Percentiles rank a stretch among this genome's conserved stretches.
Evolutionary conservation across 2,888 invertebrate genomes (phyloP).

Genomic region (Xestia sexstrigata): DNA sequence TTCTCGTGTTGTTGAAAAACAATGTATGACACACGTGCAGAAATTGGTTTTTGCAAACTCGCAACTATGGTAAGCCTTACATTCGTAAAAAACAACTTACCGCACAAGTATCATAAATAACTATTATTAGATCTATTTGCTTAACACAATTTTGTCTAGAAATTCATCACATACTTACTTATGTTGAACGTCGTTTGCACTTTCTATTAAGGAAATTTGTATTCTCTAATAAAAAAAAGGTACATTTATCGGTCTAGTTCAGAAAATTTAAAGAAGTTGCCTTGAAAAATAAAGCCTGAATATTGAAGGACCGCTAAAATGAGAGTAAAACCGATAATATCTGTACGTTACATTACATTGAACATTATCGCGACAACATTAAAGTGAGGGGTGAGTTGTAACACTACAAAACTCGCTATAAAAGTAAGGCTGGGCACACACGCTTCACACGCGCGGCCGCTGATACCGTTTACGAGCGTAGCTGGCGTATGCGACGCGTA

Average conservation of each 20-base stretch:
- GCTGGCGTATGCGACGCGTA: slow-evolving; percentile 25
- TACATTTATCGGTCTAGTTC: background rate
- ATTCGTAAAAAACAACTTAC: no score
- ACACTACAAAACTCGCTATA: slow-evolving; percentile 61
- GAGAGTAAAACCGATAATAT: slow-evolving; percentile 22
- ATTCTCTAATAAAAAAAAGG: background rate
- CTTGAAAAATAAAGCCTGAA: background rate
- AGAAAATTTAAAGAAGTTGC: background rate
- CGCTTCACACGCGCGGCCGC: slow-evolving; percentile 35
- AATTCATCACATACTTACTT: background rate
- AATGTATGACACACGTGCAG: no score
- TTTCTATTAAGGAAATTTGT: background rate
- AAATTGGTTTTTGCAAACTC: no score
- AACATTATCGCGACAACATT: slow-evolving; percentile 60
- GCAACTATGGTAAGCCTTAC: no score
- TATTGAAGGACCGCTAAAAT: slow-evolving; percentile 20
- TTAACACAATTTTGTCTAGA: slow-evolving; percentile 11
- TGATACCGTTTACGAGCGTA: slow-evolving; percentile 64
- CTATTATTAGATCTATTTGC: no score
- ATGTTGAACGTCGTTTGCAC: background rate
- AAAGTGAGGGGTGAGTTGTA: slow-evolving; percentile 56
- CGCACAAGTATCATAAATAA: no score
- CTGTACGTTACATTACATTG: slow-evolving; percentile 35
- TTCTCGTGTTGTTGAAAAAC: no score
- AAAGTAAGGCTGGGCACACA: slow-evolving; percentile 58